Evolutionary conservation across 1,140 invertebrate species (phyloP), one percentile per base, ranked within the genome.

Genomic region (Drosophila eugracilis): DNA sequence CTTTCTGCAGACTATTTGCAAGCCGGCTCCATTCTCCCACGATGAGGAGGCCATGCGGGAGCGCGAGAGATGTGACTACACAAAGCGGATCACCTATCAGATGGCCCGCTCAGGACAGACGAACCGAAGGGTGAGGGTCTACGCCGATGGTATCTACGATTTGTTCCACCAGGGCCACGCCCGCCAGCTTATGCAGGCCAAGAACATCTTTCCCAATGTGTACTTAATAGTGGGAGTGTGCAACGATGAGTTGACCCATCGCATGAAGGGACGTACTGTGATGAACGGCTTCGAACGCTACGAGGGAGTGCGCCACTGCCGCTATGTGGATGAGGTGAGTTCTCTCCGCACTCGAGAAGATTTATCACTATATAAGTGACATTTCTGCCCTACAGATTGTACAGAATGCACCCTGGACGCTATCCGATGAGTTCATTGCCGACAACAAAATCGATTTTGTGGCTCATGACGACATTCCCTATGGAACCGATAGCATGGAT

Each of bases 401-500:
- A 0, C 93, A 95, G 70, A 96, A 98, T 92, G 98, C 98, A 5
- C 99, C 99, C 0, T 99, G 99, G 99, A 95, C 96, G 73, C 92
- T 98, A n/a, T 96, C 96, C 86, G 97, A 99, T 81, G 96, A 96
- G 34, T 99, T 98, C 92, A 93, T 99, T 14, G 94, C 94, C 73
- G 94, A 96, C 69, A 95, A 99, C 91, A 99, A 99, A 95, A 99
- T 99, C 79, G 99, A 99, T 92, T 99, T 99, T 94, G 97, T 99
- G 48, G 99, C 99, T 22, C 99, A 99, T 93, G 99, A 99, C 93
- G 98, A 99, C 91, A 95, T 99, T 83, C 99, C 99, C 0, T 99
- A 99, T 92, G 95, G 95, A 41, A 95, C 95, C n/a, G 96, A 96
- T 70, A 95, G 96, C 88, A 94, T 94, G 59, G 95, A 97, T 54